Conservation (phyloP, 2,888 invertebrate genomes). For the Aspidiotus rigidus region DNA sequence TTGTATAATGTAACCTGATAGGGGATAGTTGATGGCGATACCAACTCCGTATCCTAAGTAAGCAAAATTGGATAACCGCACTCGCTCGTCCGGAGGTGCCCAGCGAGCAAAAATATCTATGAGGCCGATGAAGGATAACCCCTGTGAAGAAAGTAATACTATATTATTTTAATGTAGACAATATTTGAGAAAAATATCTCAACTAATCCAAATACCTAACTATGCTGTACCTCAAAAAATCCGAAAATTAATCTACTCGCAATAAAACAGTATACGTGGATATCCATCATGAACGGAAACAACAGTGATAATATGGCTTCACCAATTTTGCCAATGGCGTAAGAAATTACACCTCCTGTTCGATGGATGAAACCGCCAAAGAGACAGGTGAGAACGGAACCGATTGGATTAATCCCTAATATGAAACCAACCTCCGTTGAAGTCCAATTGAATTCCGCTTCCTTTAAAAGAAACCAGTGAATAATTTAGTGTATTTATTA, state of each 20-base stretch:
- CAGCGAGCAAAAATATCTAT: conserved; percentile 1
- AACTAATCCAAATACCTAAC: no score
- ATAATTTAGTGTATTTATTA: no score
- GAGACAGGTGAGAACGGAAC: neutral
- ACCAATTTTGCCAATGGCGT: neutral
- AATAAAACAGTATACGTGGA: neutral
- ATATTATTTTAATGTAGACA: neutral
- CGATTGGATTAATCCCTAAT: neutral
- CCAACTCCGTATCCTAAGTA: neutral
- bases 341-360: neutral
- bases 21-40: neutral
- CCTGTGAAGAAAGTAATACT: neutral
- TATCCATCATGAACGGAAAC: neutral
- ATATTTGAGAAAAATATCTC: neutral
- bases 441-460: neutral
- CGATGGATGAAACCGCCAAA: neutral
- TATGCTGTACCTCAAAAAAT: neutral
- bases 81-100: neutral
- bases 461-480: neutral
- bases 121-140: neutral
- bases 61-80: neutral
- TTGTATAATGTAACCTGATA: neutral
- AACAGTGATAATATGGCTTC: neutral
- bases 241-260: neutral
- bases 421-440: neutral